Evolutionary conservation across 1,140 invertebrate genomes (phyloP), one percentile per base, ranked within the genome.

Genomic region (Archegozetes longisetosus): DNA sequence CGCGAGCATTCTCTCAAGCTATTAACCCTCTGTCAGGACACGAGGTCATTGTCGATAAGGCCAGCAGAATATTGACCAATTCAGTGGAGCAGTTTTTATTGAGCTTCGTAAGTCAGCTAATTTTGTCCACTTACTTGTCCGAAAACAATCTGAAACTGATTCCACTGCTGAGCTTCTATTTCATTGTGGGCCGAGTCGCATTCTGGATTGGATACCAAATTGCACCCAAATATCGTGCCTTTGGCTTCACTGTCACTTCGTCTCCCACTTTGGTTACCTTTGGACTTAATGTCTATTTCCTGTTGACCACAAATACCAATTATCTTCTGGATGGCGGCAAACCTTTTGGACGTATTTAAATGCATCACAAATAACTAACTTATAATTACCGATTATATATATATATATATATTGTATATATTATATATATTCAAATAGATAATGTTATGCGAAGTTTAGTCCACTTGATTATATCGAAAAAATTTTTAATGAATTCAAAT

Each of bases 11-110:
- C 3, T 52, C 20, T 32, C 1, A 6, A 2, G 61, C 60, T 3
- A 2, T 51, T 2, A 62, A 62, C 27, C 61, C 61, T 22, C 23
- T 62, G 24, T 25, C 20, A 26, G 55, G 49, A 2, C 9, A 52
- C 22, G 61, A 62, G 46, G 9, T 1, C 3, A 24, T 20, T 23
- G 47, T 61, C 3, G 49, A 61, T 24, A 47, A 26, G 17, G 14
- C 56, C 17, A 32, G n/a, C 22, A 32, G 48, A n/a, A 62, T 62
- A 17, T 46, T 62, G 50, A 53, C 50, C 40, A 62, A 62, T 26
- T 62, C 56, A 22, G 9, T 62, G 13, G 61, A 62, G 40, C 61
- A 62, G 48, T 51, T 52, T 12, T 17, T 62, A 17, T n/a, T 62
- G 20, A 53, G 25, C 27, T 9, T 48, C 22, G 14, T 51, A 32